Conservation (phyloP, 2,797 vertebrate genomes). For the Pangasius larnaudii region DNA sequence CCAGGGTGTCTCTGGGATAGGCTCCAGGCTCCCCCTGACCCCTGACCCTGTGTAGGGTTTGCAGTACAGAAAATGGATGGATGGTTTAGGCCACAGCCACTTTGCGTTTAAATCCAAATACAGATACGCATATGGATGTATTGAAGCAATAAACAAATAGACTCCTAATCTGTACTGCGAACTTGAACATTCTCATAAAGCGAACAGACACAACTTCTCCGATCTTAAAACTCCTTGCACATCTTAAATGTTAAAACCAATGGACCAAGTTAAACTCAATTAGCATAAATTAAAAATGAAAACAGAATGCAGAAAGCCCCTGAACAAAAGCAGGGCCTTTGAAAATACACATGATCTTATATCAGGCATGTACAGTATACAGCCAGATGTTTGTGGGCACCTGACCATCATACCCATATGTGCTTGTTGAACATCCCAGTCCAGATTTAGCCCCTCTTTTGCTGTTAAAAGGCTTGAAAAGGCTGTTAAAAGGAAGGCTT, state of each 20-base stretch:
- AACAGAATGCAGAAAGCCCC: too few species aligned
- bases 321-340: too few species aligned
- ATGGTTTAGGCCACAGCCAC: not conserved
- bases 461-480: too few species aligned
- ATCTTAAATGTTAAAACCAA: not conserved
- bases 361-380: not conserved
- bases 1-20: too few species aligned
- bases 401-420: not conserved
- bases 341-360: too few species aligned
- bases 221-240: not conserved
- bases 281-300: not conserved
- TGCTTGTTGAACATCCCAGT: not conserved
- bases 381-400: not conserved
- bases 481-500: too few species aligned
- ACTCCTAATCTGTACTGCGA: not conserved
- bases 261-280: not conserved
- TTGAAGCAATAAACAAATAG: not conserved
- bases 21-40: too few species aligned
- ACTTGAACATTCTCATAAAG: not conserved
- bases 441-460: not conserved
- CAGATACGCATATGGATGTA: not conserved
- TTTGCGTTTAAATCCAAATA: not conserved
- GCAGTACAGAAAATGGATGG: too few species aligned
- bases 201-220: not conserved
- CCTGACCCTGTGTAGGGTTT: too few species aligned